Evolutionary conservation across 2,888 invertebrate genomes (phyloP), one percentile per base, ranked within the genome.

Genomic region (Cerastoderma edule): DNA sequence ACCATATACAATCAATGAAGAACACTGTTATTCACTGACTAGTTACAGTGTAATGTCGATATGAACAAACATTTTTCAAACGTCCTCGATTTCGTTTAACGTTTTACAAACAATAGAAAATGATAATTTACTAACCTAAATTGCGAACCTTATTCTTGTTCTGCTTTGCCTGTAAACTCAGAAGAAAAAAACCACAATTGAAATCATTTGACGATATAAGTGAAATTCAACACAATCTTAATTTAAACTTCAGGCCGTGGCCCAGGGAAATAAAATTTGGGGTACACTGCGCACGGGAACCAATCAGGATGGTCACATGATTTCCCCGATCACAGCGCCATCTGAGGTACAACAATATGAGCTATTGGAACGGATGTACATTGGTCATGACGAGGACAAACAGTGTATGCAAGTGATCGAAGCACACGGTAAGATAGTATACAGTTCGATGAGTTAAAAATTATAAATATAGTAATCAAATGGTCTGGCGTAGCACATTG

Each of bases 231-330:
- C 39, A 13, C 8, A 16, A 16, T 13, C 10, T 39, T 16, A 54
- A 16, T 53, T n/a, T n/a, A 16, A 24, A 16, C 24, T 33, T n/a
- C 46, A 77, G 77, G 77, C 77, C 39, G 2, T 70, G 13, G 48
- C 50, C 24, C 67, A 73, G n/a, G 66, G 44, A 16, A 75, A 72
- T 24, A 66, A 72, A 16, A 77, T 83, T 28, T 83, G 82, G 82
- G 82, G 74, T 22, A 44, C 75, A 10, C 35, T 81, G 5, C 63
- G 60, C 64, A 73, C 81, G 8, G 81, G 72, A 44, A 73, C 64
- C 19, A 83, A 83, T 63, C 82, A 83, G 54, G 79, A 83, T 53
- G 82, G 82, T 4, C 67, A 69, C 2, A 72, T 67, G 35, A 57
- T 70, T 30, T 67, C 72, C 5, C 82, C 82, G 8, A 77, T 83